phyloP scores from a whole-genome alignment of 2,888 invertebrate species.

The Brachyopa scutellaris region DNA sequence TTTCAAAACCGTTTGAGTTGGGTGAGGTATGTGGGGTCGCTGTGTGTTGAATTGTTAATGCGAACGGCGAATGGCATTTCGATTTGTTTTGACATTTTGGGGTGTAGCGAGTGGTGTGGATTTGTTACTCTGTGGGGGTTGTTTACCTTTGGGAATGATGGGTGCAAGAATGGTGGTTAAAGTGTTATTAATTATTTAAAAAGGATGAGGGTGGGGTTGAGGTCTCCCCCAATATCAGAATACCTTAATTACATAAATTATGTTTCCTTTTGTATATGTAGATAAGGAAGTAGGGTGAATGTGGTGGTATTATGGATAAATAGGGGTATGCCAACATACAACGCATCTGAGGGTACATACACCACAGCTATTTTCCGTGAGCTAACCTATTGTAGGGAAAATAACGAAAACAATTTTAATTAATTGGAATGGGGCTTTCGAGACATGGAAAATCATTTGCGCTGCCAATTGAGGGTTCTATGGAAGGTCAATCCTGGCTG shows the following conservation, averaged over 20 bases:
- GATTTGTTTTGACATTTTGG: constrained; percentile 15
- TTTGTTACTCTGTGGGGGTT: background rate
- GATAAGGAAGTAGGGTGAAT: background rate
- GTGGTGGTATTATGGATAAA: background rate
- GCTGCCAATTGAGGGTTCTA: too few relatives aligned
- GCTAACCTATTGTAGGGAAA: too few relatives aligned
- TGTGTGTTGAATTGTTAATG: constrained; percentile 28
- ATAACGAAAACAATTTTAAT: too few relatives aligned
- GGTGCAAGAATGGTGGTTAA: constrained; percentile 10
- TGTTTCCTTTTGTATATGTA: background rate
- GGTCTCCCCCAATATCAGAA: background rate
- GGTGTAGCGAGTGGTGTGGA: background rate
- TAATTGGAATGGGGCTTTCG: too few relatives aligned
- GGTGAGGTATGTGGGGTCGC: background rate
- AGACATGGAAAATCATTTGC: too few relatives aligned
- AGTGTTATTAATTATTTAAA: constrained; percentile 55
- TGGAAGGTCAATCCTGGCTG: too few relatives aligned
- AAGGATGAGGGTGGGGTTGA: constrained; percentile 30
- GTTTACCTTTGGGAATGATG: constrained; percentile 15
- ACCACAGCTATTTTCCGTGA: too few relatives aligned
- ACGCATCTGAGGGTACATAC: too few relatives aligned
- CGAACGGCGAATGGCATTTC: constrained; percentile 20
- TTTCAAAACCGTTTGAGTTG: too few relatives aligned
- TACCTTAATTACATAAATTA: constrained; percentile 30
- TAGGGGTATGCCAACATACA: too few relatives aligned